These are phyloP conservation scores for Apostichopus parvimensis DNA, from an alignment of 35 echinoderm and acorn worm genomes.

Conservation along the genomic window DNA sequence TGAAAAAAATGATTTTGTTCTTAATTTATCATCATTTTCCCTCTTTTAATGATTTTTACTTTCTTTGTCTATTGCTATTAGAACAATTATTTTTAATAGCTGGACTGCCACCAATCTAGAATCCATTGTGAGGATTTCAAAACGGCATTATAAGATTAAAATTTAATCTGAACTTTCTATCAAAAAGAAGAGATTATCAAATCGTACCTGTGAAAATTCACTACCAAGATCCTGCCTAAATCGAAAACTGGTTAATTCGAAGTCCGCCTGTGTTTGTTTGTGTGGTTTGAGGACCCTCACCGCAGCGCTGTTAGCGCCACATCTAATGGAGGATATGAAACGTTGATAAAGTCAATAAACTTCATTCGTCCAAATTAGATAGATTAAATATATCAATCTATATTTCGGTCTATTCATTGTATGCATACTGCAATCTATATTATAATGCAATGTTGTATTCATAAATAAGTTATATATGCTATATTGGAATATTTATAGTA, in stretches of 20 bases:
- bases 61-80: neutral
- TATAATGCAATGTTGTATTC: too few species aligned
- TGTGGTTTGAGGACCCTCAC: neutral
- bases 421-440: too few species aligned
- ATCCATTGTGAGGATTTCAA: too few species aligned
- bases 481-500: too few species aligned
- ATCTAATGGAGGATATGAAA: neutral
- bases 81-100: neutral
- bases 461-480: too few species aligned
- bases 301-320: neutral
- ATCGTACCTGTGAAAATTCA: neutral
- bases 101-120: too few species aligned
- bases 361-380: too few species aligned
- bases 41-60: neutral
- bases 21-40: neutral
- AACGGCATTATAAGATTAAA: too few species aligned
- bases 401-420: too few species aligned
- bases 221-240: neutral
- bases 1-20: too few species aligned
- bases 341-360: too few species aligned
- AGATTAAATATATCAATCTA: too few species aligned
- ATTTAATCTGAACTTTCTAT: neutral
- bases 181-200: neutral
- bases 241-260: constrained; percentile 26
- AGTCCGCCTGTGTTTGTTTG: neutral